Percentiles rank a stretch among this genome's conserved stretches.
phyloP scores from a whole-genome alignment of 1,140 invertebrate genomes.

The Micrasema minimum region DNA sequence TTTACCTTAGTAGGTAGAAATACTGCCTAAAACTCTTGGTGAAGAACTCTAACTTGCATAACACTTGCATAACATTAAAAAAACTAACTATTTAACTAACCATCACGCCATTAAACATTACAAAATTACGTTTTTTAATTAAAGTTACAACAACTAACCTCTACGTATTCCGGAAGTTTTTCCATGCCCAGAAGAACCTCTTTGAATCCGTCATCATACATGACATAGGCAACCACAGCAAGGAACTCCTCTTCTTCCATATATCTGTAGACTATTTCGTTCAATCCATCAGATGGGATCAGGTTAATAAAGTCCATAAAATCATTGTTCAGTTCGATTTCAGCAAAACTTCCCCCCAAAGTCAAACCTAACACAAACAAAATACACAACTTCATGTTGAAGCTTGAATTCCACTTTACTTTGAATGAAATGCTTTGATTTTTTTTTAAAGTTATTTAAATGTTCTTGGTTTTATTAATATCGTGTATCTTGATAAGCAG shows the following conservation, averaged over 20 bases:
- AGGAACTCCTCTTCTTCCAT: constrained; percentile 1
- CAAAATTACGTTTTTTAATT: too few species aligned
- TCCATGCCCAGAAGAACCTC: background rate
- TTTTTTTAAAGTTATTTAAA: too few species aligned
- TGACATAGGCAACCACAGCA: background rate
- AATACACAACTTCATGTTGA: constrained; percentile 4
- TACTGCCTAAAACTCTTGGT: too few species aligned
- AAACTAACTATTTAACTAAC: too few species aligned
- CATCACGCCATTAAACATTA: too few species aligned
- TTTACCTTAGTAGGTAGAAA: too few species aligned
- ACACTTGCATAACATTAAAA: too few species aligned
- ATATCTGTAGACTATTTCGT: background rate
- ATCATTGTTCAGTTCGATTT: background rate
- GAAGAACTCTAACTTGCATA: too few species aligned
- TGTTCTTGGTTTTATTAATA: too few species aligned
- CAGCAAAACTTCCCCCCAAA: constrained; percentile 2
- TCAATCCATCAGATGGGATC: background rate
- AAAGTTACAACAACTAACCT: too few species aligned
- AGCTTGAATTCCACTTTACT: background rate
- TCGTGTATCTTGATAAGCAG: too few species aligned
- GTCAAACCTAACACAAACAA: background rate
- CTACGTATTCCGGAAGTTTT: constrained; percentile 2
- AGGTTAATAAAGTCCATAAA: constrained; percentile 13
- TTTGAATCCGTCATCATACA: constrained; percentile 6
- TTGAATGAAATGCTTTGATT: too few species aligned